Conservation (phyloP, 2,888 invertebrate genomes). For the Megalurothrips usitatus region DNA sequence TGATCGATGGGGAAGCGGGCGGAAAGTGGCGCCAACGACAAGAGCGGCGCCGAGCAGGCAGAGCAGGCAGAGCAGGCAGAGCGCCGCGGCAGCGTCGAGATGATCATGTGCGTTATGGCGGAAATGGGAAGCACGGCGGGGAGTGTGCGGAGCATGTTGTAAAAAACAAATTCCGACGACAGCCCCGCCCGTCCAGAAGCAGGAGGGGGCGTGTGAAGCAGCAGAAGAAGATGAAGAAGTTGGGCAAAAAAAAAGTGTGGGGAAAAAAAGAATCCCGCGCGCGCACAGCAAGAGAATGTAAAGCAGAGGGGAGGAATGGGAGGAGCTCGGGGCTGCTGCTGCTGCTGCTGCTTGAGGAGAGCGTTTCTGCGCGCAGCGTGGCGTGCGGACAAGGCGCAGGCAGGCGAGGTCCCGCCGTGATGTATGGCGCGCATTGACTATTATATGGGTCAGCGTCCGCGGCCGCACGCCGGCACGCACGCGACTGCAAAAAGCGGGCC, state of each 20-base stretch:
- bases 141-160: not conserved
- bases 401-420: not conserved
- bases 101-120: not conserved
- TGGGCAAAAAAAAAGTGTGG: not conserved
- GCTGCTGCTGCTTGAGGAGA: not conserved
- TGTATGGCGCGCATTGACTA: slow-evolving; percentile 14
- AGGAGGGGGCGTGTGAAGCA: not conserved
- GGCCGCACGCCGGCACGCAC: not conserved
- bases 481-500: too few relatives aligned
- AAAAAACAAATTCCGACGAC: not conserved
- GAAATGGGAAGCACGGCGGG: not conserved
- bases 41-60: too few relatives aligned
- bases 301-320: slow-evolving; percentile 17
- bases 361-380: slow-evolving; percentile 3
- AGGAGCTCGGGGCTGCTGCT: not conserved
- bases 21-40: too few relatives aligned
- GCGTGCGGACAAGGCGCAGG: not conserved
- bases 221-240: not conserved
- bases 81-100: too few relatives aligned
- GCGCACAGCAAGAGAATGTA: not conserved
- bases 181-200: not conserved
- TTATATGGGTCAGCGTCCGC: slow-evolving; percentile 6
- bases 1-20: too few relatives aligned
- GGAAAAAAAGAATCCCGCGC: not conserved
- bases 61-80: too few relatives aligned